Conservation (phyloP, 2,797 vertebrate genomes). For the Megalops cyprinoides region DNA sequence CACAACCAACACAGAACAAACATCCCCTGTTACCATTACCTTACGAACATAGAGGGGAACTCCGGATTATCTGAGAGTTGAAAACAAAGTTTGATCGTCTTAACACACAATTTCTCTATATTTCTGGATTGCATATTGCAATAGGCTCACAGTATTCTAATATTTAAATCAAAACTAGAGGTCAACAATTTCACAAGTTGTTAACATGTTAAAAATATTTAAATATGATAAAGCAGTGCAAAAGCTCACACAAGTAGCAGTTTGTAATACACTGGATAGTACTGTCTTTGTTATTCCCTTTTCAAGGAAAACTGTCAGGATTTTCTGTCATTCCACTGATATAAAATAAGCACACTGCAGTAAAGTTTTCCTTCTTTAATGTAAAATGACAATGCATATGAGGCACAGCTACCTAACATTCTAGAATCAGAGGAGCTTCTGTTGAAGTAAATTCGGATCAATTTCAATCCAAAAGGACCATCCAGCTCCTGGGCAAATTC, state of each 20-base stretch:
- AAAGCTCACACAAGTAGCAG: too few species aligned
- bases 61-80: slow-evolving; percentile 72
- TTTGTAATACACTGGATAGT: neutral
- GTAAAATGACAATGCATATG: neutral
- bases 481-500: neutral
- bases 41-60: slow-evolving; percentile 64
- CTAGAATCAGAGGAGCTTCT: neutral
- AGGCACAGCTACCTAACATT: neutral
- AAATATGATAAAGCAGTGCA: too few species aligned
- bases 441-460: neutral
- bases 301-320: neutral
- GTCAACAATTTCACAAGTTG: neutral
- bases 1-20: slow-evolving; percentile 56
- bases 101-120: slow-evolving; percentile 33
- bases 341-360: neutral
- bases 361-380: neutral
- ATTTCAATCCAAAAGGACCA: neutral
- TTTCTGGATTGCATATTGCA: neutral
- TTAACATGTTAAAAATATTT: too few species aligned
- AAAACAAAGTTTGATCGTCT: slow-evolving; percentile 64
- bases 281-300: neutral
- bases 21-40: slow-evolving; percentile 61
- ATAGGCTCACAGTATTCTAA: too few species aligned
- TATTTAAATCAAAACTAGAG: neutral
- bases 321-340: neutral